Evolutionary conservation across 2,113 vertebrate species (phyloP).

Genomic region (Corythoichthys haematopterus): DNA sequence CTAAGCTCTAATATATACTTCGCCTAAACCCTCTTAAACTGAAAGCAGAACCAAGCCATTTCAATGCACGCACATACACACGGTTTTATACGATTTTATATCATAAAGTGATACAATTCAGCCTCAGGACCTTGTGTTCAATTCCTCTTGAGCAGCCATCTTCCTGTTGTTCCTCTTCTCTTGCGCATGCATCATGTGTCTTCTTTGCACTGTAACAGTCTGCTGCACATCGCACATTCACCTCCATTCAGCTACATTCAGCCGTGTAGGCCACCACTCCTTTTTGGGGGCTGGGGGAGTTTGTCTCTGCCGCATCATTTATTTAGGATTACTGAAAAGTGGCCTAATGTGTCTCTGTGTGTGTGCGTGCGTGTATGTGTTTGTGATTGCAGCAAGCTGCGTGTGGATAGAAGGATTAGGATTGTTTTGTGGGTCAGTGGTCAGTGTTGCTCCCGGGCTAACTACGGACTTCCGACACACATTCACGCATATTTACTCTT

Average conservation of each 20-base stretch:
- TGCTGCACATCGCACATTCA: conserved; percentile 34
- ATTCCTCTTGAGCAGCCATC: conserved; percentile 43
- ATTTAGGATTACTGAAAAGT: conserved; percentile 64
- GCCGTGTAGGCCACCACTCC: conserved; percentile 41
- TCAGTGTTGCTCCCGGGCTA: conserved; percentile 42
- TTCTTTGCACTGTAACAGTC: conserved; percentile 22
- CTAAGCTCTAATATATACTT: neutral
- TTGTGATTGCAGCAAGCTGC: conserved; percentile 11
- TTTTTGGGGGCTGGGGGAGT: conserved; percentile 29
- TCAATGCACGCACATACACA: neutral
- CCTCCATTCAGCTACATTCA: conserved; percentile 28
- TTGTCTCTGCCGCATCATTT: conserved; percentile 49
- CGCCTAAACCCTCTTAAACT: neutral
- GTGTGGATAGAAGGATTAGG: conserved; percentile 42
- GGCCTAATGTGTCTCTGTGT: conserved; percentile 34
- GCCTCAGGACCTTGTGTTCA: conserved; percentile 42
- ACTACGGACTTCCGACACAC: conserved; percentile 53
- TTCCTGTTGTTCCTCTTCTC: conserved; percentile 35
- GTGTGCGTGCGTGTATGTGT: conserved; percentile 20
- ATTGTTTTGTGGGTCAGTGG: conserved; percentile 55
- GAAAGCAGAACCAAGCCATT: neutral
- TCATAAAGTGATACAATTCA: neutral
- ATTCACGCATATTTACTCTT: conserved; percentile 25
- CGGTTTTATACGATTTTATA: neutral
- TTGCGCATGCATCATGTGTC: conserved; percentile 31